phyloP scores from a whole-genome alignment of 1,140 invertebrate genomes.

The Ceratitis capitata region DNA sequence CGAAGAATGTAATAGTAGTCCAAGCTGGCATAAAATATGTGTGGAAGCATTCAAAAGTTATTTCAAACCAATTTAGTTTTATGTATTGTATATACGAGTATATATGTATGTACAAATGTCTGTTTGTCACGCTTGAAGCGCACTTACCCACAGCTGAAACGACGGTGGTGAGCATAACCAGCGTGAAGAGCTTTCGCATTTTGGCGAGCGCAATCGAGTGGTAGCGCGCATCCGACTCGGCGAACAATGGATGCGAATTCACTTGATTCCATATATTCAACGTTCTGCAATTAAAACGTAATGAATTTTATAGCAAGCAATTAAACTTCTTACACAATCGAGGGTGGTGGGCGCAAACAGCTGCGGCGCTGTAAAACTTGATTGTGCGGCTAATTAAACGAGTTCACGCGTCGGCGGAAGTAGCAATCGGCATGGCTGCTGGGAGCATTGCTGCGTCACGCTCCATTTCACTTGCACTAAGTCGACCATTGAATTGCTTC shows the following conservation, averaged over 20 bases:
- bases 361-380: background rate
- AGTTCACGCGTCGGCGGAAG: background rate
- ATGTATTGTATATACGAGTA: background rate
- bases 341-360: background rate
- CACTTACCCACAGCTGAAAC: constrained; percentile 69
- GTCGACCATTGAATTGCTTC: background rate
- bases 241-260: constrained; percentile 83
- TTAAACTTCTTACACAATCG: background rate
- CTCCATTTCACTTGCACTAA: background rate
- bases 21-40: constrained; percentile 67
- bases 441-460: background rate
- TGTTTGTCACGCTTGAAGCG: background rate
- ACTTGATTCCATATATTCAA: constrained; percentile 82
- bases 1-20: constrained; percentile 81
- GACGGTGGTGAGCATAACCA: constrained; percentile 72
- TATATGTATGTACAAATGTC: background rate
- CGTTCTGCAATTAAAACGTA: constrained; percentile 66
- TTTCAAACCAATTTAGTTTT: background rate
- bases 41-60: background rate
- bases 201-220: constrained; percentile 79
- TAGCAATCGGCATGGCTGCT: background rate
- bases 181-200: constrained; percentile 77
- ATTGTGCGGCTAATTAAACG: constrained; percentile 25
- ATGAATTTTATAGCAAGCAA: background rate
- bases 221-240: constrained; percentile 81